phyloP scores from a whole-genome alignment of 2,797 vertebrate species.

The Aplochiton taeniatus region DNA sequence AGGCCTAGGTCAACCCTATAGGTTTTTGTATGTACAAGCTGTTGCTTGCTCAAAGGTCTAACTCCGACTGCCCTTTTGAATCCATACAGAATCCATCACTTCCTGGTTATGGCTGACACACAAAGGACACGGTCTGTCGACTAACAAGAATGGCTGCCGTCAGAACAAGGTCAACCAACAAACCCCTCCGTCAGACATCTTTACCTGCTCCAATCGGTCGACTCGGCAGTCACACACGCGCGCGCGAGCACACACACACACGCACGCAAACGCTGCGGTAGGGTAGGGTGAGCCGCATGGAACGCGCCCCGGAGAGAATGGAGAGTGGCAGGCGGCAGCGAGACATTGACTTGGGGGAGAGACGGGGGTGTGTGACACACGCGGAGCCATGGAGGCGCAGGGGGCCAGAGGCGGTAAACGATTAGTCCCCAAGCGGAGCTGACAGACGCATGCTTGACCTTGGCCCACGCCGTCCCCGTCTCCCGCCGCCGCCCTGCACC shows the following conservation, averaged over 20 bases:
- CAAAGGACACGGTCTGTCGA: too few relatives aligned
- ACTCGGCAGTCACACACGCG: too few relatives aligned
- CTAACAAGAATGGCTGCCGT: too few relatives aligned
- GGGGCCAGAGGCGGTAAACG: constrained; percentile 70
- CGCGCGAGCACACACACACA: background rate
- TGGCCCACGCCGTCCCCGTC: constrained; percentile 45
- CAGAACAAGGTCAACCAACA: too few relatives aligned
- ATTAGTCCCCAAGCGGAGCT: constrained; percentile 71
- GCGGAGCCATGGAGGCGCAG: constrained; percentile 55
- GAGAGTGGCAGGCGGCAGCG: background rate
- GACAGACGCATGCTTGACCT: constrained; percentile 77
- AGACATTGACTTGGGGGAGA: constrained; percentile 62
- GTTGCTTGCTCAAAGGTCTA: background rate
- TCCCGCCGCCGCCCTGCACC: too few relatives aligned
- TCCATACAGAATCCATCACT: too few relatives aligned
- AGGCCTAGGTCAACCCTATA: background rate
- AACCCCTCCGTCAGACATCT: too few relatives aligned
- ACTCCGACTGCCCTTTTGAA: too few relatives aligned
- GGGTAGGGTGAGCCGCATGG: too few relatives aligned
- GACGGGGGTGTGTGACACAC: constrained; percentile 67
- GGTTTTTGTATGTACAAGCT: background rate
- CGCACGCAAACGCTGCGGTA: background rate
- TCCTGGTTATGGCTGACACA: too few relatives aligned
- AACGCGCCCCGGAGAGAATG: too few relatives aligned
- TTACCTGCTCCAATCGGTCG: too few relatives aligned